Percentiles rank a stretch among this genome's conserved stretches.
phyloP scores from a whole-genome alignment of 2,797 vertebrate species.

The Scolopax bukidnonensis region DNA sequence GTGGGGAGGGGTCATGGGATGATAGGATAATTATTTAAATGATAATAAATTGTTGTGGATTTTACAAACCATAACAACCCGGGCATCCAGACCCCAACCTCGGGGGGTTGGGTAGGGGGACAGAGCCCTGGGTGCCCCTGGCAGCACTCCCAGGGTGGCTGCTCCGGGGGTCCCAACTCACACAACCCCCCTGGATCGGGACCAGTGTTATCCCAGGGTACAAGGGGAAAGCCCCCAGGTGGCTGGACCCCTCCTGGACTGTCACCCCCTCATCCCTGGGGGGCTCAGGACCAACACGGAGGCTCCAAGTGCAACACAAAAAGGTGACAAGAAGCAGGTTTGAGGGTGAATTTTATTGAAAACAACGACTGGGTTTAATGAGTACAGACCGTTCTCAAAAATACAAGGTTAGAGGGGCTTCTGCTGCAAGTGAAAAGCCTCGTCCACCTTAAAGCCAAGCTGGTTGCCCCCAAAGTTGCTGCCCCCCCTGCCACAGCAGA shows the following conservation, averaged over 20 bases:
- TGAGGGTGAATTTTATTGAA: slow-evolving; percentile 60
- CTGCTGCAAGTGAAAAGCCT: rapidly evolving
- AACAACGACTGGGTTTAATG: neutral
- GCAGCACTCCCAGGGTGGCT: neutral
- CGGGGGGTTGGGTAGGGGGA: too few relatives aligned
- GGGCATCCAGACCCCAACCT: neutral
- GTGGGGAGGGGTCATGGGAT: neutral
- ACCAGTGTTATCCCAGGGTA: rapidly evolving
- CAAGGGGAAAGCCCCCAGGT: rapidly evolving
- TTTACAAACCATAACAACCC: neutral
- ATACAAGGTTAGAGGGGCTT: neutral
- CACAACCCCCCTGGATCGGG: rapidly evolving
- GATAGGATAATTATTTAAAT: neutral
- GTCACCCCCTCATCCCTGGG: neutral
- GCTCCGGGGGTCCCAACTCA: rapidly evolving
- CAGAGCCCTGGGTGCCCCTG: neutral
- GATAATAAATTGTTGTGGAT: neutral
- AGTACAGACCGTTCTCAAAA: slow-evolving; percentile 28
- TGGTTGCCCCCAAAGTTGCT: neutral
- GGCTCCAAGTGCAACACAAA: neutral
- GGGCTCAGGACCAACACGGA: rapidly evolving
- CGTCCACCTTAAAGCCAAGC: neutral
- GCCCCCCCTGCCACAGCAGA: rapidly evolving
- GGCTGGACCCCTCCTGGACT: neutral
- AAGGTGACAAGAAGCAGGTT: rapidly evolving